Conservation (phyloP, 2,797 vertebrate species). For the Coregonus ussuriensis region DNA sequence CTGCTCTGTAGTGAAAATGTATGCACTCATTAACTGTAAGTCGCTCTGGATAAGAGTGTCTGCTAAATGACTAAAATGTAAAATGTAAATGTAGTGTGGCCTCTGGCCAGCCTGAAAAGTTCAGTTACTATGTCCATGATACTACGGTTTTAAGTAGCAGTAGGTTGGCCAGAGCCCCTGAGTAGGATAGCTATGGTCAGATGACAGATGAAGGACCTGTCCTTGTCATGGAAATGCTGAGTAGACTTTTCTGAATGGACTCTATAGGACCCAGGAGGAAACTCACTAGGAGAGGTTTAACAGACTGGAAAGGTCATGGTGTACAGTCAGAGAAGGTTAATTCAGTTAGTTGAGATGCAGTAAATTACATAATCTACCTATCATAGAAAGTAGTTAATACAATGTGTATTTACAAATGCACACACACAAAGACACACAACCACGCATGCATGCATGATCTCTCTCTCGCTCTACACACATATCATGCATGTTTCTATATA, state of each 20-base stretch:
- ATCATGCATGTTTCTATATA: constrained; percentile 37
- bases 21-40: too few species aligned
- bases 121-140: too few species aligned
- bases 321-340: constrained; percentile 41
- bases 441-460: background rate
- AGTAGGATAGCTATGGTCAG: background rate
- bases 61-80: too few species aligned
- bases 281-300: background rate
- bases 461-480: background rate
- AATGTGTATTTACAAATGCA: background rate
- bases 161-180: background rate
- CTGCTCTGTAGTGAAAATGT: background rate
- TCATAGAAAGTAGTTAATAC: background rate
- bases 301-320: constrained; percentile 31
- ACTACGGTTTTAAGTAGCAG: background rate
- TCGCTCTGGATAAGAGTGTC: too few species aligned
- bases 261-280: background rate
- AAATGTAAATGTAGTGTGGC: background rate
- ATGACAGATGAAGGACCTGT: background rate
- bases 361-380: background rate
- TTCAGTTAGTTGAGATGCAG: constrained; percentile 24
- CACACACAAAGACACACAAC: constrained; percentile 6
- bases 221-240: background rate
- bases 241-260: background rate
- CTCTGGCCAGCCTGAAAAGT: background rate